Base-by-base conservation (phyloP, 2,113 vertebrate genomes). In the Sprattus sprattus region DNA sequence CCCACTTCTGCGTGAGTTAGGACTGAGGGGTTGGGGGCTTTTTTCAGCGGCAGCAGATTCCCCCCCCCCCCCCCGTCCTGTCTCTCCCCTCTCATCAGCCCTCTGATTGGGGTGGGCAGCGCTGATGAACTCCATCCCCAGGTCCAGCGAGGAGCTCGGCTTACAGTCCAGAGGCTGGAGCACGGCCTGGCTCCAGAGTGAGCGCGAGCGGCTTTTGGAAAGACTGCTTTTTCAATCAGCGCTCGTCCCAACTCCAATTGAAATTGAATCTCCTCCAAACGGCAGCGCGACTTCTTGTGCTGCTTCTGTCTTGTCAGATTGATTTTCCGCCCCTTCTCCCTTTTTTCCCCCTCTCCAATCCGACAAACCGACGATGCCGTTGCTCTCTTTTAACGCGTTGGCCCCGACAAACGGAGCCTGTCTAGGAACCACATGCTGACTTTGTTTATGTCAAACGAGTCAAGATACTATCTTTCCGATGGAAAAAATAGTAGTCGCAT, bases 201-300 rank as follows among this genome's bases (percentile, higher is more conserved):
- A 32, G 64, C 8, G 25, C 7, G 25, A 71, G 15, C 9, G 2
- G 3, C 13, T 28, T 16, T 39, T 2, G 71, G 32, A 78, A 78
- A 78, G 57, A 3, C 54, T 45, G 60, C 45, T 85, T 87, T 84
- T 22, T 84, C 81, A 78, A 81, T 82, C 47, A 78, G 71, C 71
- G 28, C 71, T 78, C 71, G 71, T 11, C 25, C 64, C 54, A 32
- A 78, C 71, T 39, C 28, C 71, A 78, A 78, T 45, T 78, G 81
- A 80, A 85, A 85, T 85, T 25, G 78, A 88, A 82, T 88, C 81
- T 47, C 46, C 32, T 85, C 82, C 71, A 78, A 78, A 78, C 71
- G 32, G 71, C 71, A 78, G 13, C 11, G 71, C 71, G 71, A 78
- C 71, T 13, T 8, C 49, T 82, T 45, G n/a, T n/a, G n/a, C n/a